Conservation (phyloP, 1,140 invertebrate genomes). For the Drosophila tani region DNA sequence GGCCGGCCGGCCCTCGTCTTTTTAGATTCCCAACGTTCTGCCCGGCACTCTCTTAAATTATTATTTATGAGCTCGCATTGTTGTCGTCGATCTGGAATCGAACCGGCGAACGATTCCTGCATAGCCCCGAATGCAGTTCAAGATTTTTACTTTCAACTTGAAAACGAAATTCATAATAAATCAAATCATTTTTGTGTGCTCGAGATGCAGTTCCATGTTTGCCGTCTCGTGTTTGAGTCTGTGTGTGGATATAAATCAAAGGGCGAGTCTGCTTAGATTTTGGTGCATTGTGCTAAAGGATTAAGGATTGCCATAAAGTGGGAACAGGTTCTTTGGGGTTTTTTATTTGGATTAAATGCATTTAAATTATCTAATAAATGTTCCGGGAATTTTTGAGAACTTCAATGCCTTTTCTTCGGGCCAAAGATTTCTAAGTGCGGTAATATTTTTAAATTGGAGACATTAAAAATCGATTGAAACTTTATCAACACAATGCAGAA, state of each 20-base stretch:
- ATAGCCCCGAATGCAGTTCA: conserved; percentile 40
- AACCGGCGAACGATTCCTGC: conserved; percentile 28
- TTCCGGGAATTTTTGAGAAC: background rate
- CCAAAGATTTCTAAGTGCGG: background rate
- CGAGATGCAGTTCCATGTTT: conserved; percentile 44
- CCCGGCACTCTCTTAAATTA: conserved; percentile 64
- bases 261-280: conserved; percentile 56
- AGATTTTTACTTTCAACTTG: conserved; percentile 75
- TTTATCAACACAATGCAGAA: too few species aligned
- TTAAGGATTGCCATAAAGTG: conserved; percentile 30
- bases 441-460: too few species aligned
- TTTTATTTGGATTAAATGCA: conserved; percentile 7
- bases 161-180: conserved; percentile 70
- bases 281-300: conserved; percentile 60
- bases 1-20: conserved; percentile 28
- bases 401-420: background rate
- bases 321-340: conserved; percentile 21
- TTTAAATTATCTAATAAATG: background rate
- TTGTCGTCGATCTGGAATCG: conserved; percentile 77
- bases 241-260: conserved; percentile 64
- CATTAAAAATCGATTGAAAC: too few species aligned
- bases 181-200: conserved; percentile 52
- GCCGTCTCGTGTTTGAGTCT: conserved; percentile 20
- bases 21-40: conserved; percentile 39
- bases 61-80: conserved; percentile 82